Evolutionary conservation across 35 echinoderm and acorn worm genomes (phyloP).

Genomic region (Anneissia japonica): DNA sequence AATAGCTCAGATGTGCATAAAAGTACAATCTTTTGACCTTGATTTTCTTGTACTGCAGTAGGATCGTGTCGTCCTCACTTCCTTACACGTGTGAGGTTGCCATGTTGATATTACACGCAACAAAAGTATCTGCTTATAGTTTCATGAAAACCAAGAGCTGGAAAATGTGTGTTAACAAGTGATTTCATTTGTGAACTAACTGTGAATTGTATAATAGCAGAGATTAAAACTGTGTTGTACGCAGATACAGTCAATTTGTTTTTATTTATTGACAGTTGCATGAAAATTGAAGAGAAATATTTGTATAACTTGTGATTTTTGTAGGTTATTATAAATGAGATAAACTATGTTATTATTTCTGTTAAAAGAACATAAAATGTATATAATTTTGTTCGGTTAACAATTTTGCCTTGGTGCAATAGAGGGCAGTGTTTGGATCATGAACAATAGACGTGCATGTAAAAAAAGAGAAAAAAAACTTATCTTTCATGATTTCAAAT

Average conservation of each 20-base stretch:
- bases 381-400: background rate
- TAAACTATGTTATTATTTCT: background rate
- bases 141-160: too few species aligned
- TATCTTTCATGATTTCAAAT: too few species aligned
- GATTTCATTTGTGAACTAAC: background rate
- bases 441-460: background rate
- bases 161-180: background rate
- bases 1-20: too few species aligned
- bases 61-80: too few species aligned
- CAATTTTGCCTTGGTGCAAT: background rate
- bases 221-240: background rate
- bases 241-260: background rate
- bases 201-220: background rate
- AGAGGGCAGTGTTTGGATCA: background rate
- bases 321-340: background rate
- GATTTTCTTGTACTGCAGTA: too few species aligned
- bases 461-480: background rate
- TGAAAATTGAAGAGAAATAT: background rate
- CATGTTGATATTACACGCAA: too few species aligned
- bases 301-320: constrained; percentile 1
- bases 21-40: too few species aligned
- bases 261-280: background rate
- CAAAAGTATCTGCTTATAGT: too few species aligned
- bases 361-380: background rate
- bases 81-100: too few species aligned